A percentile compares a stretch with the other conserved stretches of the same genome.
Evolutionary conservation across 2,113 vertebrate genomes (phyloP).

Genomic region (Pelecanus crispus): DNA sequence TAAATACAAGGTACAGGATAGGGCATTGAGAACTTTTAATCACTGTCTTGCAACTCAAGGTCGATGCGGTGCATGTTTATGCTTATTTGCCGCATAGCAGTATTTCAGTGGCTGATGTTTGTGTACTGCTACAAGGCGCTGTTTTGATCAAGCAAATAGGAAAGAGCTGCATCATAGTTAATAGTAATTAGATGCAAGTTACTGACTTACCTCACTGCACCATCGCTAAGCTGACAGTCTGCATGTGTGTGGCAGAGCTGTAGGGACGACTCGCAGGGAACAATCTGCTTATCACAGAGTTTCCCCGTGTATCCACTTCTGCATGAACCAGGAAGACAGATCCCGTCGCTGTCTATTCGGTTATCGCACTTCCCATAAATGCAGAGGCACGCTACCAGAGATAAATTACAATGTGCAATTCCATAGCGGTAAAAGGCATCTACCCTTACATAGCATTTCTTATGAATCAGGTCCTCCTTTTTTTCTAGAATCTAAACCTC

Average conservation of each 20-base stretch:
- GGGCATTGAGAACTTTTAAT: not conserved
- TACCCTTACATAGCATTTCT: not conserved
- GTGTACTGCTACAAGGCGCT: not conserved
- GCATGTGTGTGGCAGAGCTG: slow-evolving; percentile 84
- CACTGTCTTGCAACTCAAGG: not conserved
- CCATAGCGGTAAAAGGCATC: not conserved
- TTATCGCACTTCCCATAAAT: slow-evolving; percentile 82
- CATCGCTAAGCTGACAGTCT: slow-evolving; percentile 76
- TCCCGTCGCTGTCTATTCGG: slow-evolving; percentile 71
- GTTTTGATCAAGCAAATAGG: not conserved
- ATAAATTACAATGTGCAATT: not conserved
- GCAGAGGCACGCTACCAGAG: slow-evolving; percentile 81
- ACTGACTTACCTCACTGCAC: slow-evolving; percentile 69
- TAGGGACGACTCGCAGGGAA: slow-evolving; percentile 68
- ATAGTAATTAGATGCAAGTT: not conserved
- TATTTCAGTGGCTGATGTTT: not conserved
- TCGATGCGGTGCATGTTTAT: not conserved
- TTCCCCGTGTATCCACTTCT: slow-evolving; percentile 67
- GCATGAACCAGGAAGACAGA: slow-evolving; percentile 80
- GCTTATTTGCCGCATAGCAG: not conserved
- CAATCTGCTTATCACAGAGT: slow-evolving; percentile 76
- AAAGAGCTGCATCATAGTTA: not conserved
- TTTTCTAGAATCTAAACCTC: not conserved
- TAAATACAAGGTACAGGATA: not conserved
- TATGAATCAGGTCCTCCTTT: not conserved